Evolutionary conservation across 2,888 invertebrate genomes (phyloP).

Genomic region (Phalangium opilio): DNA sequence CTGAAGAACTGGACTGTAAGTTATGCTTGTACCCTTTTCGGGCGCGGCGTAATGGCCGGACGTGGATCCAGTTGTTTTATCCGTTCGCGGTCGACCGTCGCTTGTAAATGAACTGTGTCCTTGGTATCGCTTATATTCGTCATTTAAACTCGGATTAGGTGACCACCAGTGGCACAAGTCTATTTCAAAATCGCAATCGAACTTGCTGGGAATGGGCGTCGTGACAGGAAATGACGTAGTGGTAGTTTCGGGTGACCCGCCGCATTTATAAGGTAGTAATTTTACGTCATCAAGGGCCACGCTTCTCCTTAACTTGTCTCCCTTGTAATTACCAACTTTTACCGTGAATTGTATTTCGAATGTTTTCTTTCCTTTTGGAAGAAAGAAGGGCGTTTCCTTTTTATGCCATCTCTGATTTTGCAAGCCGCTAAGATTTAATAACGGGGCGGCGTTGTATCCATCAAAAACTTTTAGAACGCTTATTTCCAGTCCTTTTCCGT

Average conservation of each 20-base stretch:
- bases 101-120: constrained; percentile 11
- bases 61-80: constrained; percentile 12
- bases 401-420: constrained; percentile 8
- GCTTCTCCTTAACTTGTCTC: constrained; percentile 8
- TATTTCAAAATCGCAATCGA: constrained; percentile 15
- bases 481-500: too few relatives aligned
- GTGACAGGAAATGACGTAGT: constrained; percentile 7
- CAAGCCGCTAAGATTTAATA: not conserved
- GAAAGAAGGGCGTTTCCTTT: constrained; percentile 10
- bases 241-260: constrained; percentile 4
- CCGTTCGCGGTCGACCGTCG: constrained; percentile 11
- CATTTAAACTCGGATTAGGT: not conserved
- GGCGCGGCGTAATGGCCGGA: constrained; percentile 11
- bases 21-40: not conserved
- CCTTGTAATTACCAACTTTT: constrained; percentile 1
- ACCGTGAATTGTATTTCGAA: constrained; percentile 12
- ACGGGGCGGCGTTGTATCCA: too few relatives aligned
- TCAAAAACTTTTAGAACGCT: too few relatives aligned
- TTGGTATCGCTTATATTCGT: constrained; percentile 5
- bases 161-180: constrained; percentile 13
- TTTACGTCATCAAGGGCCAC: constrained; percentile 17
- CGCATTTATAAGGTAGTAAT: constrained; percentile 10
- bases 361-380: constrained; percentile 8
- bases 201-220: constrained; percentile 7
- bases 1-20: constrained; percentile 1